These are phyloP conservation scores for Thera britannica DNA, from an alignment of 2,888 invertebrate species.

Conservation along the genomic window DNA sequence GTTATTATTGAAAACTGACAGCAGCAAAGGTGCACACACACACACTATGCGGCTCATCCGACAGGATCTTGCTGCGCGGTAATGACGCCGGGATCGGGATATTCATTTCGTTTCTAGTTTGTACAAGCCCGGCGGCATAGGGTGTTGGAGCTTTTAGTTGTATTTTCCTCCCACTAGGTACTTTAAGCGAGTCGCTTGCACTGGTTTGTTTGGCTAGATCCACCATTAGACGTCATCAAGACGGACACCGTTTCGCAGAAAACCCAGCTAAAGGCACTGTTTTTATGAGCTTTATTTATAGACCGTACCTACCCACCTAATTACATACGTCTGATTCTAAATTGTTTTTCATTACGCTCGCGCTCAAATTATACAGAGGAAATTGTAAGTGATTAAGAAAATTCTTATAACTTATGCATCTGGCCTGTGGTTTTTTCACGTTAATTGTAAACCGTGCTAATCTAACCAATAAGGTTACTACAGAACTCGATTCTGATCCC, in stretches of 20 bases:
- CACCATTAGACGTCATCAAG: background rate
- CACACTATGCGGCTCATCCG: no score
- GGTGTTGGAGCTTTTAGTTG: no score
- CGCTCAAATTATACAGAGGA: background rate
- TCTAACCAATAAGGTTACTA: background rate
- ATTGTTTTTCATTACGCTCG: background rate
- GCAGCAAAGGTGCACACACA: no score
- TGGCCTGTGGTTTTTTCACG: background rate
- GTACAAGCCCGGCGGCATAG: no score
- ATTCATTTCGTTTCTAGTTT: no score
- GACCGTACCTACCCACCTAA: background rate
- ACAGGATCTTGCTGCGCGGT: no score
- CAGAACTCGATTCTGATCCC: no score
- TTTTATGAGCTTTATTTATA: slow-evolving; percentile 23
- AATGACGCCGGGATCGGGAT: no score
- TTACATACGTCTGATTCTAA: background rate
- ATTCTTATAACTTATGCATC: background rate
- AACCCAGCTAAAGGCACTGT: slow-evolving; percentile 8
- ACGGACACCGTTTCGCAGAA: background rate
- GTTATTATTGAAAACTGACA: no score
- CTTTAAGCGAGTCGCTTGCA: no score
- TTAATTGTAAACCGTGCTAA: background rate
- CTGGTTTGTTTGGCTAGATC: no score
- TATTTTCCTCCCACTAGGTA: no score
- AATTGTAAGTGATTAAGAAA: background rate